A percentile compares a stretch with the other conserved stretches of the same genome.
Conservation (phyloP, 2,888 invertebrate species). For the Cerastoderma edule region DNA sequence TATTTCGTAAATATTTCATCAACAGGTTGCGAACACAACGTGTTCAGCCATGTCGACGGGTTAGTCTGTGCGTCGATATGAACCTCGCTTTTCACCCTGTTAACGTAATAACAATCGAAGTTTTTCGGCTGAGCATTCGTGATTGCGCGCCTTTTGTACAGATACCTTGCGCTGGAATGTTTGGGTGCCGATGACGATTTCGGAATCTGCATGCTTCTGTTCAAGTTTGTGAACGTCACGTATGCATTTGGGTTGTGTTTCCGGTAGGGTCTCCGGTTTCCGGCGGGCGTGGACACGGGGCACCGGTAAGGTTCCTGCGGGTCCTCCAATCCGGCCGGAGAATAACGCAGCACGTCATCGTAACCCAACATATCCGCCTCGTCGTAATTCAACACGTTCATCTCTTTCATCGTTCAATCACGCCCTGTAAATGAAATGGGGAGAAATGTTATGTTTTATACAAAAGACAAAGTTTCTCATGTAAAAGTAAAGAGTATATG, state of each 20-base stretch:
- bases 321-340: slow-evolving; percentile 27
- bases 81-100: slow-evolving; percentile 48
- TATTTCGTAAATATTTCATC: slow-evolving; percentile 70
- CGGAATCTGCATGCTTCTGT: slow-evolving; percentile 45
- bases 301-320: slow-evolving; percentile 57
- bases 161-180: slow-evolving; percentile 30
- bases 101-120: slow-evolving; percentile 67
- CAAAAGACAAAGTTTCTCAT: no score
- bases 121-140: slow-evolving; percentile 59
- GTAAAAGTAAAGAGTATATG: no score
- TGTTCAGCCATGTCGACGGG: slow-evolving; percentile 60
- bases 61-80: slow-evolving; percentile 46
- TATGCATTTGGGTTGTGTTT: slow-evolving; percentile 29
- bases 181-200: slow-evolving; percentile 31
- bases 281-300: slow-evolving; percentile 67
- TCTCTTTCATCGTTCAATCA: slow-evolving; percentile 15
- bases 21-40: slow-evolving; percentile 67
- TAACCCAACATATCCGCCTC: slow-evolving; percentile 11
- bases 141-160: slow-evolving; percentile 33
- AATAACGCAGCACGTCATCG: slow-evolving; percentile 24
- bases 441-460: no score
- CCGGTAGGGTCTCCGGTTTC: slow-evolving; percentile 37
- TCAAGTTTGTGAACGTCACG: slow-evolving; percentile 48
- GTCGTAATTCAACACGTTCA: background rate
- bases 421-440: no score